Base-by-base conservation (phyloP, 2,797 vertebrate genomes). In the Jordanella pulchra region DNA sequence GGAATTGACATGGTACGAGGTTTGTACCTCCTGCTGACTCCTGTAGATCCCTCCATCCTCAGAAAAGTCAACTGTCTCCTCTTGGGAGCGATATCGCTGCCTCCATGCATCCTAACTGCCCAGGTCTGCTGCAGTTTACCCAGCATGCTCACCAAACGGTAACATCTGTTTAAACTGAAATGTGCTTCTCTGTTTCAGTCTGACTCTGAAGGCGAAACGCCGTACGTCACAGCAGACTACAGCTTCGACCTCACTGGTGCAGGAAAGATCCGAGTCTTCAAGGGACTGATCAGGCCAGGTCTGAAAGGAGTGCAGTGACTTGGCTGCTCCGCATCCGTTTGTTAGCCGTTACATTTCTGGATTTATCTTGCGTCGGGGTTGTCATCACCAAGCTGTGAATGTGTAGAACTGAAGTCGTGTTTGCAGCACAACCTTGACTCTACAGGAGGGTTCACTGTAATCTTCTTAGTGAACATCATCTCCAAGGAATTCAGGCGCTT, bases 21-120 rank as follows among this genome's bases (percentile, higher is more conserved):
- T 42, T 92, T 97, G 9, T 99, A 97, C 84, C 94, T 96, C 39
- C 21, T 99, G 60, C 86, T 99, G 80, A 98, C 97, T 0, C 96
- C 97, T 0, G 84, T 98, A 7, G 91, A 95, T 65, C 96, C 97
- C 0, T 90, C 94, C 7, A 71, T 91, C 48, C 91, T 99, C 1
- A 89, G 94, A 13, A 85, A 89, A 0, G 97, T 99, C 82, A 99
- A 99, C 56, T 99, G 97, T 76, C 91, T 99, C 56, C 93, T 99
- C 0, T 83, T 99, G 0, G 98, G 98, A 0, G 95, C 90, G 1
- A 68, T 98, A 0, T 84, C 94, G 0, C 60, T 98, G 53, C 98
- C 98, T 0, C 93, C 94, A 30, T 94, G 94, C 18, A 65, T 99
- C 79, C 80, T 99, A 55, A 95, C 94, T 51, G 84, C 87, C 66